phyloP scores from a whole-genome alignment of 2,888 invertebrate genomes.

The Epistrophella euchroma region DNA sequence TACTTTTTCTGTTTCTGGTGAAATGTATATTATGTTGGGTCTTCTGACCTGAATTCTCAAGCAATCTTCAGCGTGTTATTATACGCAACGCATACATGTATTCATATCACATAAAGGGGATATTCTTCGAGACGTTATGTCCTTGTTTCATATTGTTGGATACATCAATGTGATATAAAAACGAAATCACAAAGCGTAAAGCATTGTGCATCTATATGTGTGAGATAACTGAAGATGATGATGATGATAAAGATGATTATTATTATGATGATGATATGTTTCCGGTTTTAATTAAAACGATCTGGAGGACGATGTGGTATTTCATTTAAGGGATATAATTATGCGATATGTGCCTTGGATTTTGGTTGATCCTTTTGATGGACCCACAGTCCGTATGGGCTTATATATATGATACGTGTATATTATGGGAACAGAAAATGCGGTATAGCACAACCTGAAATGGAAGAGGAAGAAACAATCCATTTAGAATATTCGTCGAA shows the following conservation, averaged over 20 bases:
- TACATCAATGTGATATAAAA: conserved; percentile 49
- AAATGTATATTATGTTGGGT: conserved; percentile 30
- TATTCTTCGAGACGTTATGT: conserved; percentile 48
- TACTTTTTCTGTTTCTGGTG: not conserved
- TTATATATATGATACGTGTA: not conserved
- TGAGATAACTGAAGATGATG: conserved; percentile 2
- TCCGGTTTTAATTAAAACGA: conserved; percentile 73
- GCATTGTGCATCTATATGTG: conserved; percentile 24
- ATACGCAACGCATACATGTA: conserved; percentile 64
- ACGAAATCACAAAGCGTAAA: conserved; percentile 64
- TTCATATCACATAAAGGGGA: conserved; percentile 67
- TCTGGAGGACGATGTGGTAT: conserved; percentile 57
- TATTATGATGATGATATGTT: conserved; percentile 66
- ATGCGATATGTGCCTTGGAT: conserved; percentile 62
- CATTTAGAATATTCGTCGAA: conserved; percentile 59
- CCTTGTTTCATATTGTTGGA: conserved; percentile 26
- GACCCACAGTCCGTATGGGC: conserved; percentile 33
- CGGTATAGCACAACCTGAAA: conserved; percentile 42
- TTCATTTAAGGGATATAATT: conserved; percentile 65
- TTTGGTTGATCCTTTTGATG: conserved; percentile 62
- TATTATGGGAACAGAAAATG: conserved; percentile 5
- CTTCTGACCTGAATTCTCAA: conserved; percentile 68
- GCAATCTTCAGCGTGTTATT: conserved; percentile 53
- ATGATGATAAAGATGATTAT: conserved; percentile 32
- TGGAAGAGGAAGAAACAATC: conserved; percentile 53